A percentile compares a stretch with the other conserved stretches of the same genome.
These are phyloP conservation scores for Pomacea maculata DNA, from an alignment of 1,140 invertebrate species.

Conservation along the genomic window DNA sequence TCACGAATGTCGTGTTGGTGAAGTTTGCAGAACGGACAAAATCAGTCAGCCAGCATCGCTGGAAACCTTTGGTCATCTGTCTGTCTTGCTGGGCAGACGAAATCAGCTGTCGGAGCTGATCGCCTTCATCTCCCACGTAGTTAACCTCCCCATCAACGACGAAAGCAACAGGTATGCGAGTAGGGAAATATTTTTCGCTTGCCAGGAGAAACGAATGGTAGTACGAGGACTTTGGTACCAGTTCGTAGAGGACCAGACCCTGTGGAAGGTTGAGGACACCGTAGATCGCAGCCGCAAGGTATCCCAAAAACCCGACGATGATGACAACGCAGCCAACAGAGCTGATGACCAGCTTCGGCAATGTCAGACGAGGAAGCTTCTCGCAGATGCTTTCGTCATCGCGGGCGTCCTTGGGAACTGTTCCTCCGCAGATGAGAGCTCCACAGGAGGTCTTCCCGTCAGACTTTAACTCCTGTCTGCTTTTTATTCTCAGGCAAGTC, in stretches of 20 bases:
- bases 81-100: constrained; percentile 9
- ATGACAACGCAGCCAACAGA: constrained; percentile 62
- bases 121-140: constrained; percentile 19
- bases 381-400: constrained; percentile 18
- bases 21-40: constrained; percentile 6
- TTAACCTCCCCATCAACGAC: constrained; percentile 11
- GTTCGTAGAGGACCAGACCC: constrained; percentile 78
- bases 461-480: constrained; percentile 5
- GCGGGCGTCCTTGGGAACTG: background rate
- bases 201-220: constrained; percentile 26
- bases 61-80: constrained; percentile 13
- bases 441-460: background rate
- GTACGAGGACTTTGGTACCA: constrained; percentile 61
- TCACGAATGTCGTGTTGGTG: constrained; percentile 7
- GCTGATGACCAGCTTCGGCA: constrained; percentile 13
- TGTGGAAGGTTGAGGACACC: constrained; percentile 84
- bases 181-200: constrained; percentile 24
- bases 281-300: constrained; percentile 86
- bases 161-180: constrained; percentile 22
- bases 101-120: constrained; percentile 17
- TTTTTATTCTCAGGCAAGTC: constrained; percentile 33
- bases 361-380: constrained; percentile 4
- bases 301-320: constrained; percentile 82
- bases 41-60: constrained; percentile 28
- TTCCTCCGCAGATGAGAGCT: constrained; percentile 4